Evolutionary conservation across 2,113 vertebrate species (phyloP).

Genomic region (Lichenostomus cassidix): DNA sequence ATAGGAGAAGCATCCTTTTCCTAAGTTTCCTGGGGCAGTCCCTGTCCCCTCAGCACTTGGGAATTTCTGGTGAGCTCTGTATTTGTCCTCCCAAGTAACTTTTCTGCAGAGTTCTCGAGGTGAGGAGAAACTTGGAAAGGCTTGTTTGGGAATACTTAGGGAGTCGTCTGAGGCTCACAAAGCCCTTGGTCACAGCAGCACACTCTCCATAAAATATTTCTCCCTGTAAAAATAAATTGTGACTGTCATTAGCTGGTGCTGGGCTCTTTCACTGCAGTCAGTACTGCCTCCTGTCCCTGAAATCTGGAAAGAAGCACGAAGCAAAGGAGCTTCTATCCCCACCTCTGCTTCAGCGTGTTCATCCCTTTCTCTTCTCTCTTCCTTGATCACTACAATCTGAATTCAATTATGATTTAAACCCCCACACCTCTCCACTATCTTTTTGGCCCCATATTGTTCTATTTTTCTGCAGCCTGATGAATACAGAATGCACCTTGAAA

Average conservation of each 20-base stretch:
- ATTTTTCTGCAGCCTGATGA: not conserved
- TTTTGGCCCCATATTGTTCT: not conserved
- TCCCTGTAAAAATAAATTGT: not conserved
- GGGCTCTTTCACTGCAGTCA: not conserved
- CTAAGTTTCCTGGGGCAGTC: not conserved
- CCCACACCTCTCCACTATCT: not conserved
- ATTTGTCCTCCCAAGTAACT: not conserved
- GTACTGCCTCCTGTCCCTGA: not conserved
- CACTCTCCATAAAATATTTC: not conserved
- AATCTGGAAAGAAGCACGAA: not conserved
- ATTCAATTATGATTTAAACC: not conserved
- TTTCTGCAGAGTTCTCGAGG: not conserved
- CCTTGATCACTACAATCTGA: not conserved
- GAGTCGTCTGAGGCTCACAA: not conserved
- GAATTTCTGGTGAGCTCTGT: not conserved
- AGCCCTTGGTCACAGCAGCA: not conserved
- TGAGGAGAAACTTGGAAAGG: not conserved
- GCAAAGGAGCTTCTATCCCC: not conserved
- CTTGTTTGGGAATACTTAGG: not conserved
- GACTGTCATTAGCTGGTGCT: not conserved
- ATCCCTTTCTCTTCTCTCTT: not conserved
- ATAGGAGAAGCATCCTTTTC: not conserved
- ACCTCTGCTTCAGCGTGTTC: not conserved
- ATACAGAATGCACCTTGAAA: constrained; percentile 3
- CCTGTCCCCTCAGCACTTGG: not conserved